Evolutionary conservation across 30 jellyfish, hydroid and myxozoan species (phyloP).

Genomic region (Hydra vulgaris): DNA sequence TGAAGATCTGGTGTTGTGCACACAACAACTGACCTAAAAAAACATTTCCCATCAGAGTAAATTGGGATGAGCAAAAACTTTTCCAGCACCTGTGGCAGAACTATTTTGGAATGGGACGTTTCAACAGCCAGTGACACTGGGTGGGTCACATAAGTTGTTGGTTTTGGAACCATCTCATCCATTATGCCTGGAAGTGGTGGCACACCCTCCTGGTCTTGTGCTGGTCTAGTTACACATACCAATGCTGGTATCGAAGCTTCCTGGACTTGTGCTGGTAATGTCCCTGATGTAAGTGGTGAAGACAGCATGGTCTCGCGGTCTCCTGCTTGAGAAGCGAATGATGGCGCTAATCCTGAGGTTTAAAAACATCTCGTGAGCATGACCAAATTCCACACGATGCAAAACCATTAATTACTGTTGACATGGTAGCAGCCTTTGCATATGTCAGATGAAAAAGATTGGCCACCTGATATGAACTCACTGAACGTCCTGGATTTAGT

Average conservation of each 20-base stretch:
- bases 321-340: neutral
- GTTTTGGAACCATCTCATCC: neutral
- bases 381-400: neutral
- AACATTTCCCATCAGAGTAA: neutral
- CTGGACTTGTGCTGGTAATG: neutral
- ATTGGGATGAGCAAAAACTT: neutral
- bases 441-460: neutral
- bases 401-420: neutral
- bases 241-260: neutral
- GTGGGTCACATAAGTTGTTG: neutral
- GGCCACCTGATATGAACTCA: neutral
- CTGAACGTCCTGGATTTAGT: neutral
- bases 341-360: neutral
- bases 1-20: neutral
- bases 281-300: neutral
- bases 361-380: neutral
- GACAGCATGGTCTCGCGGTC: neutral
- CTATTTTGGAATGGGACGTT: neutral
- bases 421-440: neutral
- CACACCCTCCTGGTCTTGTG: neutral
- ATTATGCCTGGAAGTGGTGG: neutral
- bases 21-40: neutral
- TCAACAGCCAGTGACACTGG: neutral
- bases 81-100: neutral
- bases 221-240: neutral